Conservation (phyloP, 2,888 invertebrate genomes). For the Alloscopus bannaensis region DNA sequence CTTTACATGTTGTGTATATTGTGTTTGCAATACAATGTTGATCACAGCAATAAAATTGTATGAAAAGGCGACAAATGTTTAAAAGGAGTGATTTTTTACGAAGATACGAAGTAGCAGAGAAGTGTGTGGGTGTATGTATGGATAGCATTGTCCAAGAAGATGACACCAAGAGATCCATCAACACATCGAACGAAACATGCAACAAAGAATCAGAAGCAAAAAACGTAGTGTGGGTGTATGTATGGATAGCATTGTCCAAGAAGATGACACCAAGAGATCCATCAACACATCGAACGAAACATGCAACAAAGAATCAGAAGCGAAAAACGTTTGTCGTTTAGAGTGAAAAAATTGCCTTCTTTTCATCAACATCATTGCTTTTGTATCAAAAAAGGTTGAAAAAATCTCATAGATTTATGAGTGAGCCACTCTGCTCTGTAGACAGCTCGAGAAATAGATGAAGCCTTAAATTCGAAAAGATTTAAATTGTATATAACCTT, state of each 20-base stretch:
- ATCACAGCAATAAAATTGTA: no score
- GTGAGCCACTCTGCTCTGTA: no score
- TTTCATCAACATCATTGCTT: no score
- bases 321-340: no score
- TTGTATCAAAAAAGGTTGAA: conserved; percentile 5
- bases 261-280: conserved; percentile 47
- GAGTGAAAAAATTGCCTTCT: no score
- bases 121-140: conserved; percentile 20
- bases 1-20: conserved; percentile 50
- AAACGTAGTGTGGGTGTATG: conserved; percentile 34
- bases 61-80: conserved; percentile 13
- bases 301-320: conserved; percentile 47
- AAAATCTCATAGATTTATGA: no score
- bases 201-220: conserved; percentile 47
- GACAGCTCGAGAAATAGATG: no score
- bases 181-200: conserved; percentile 40
- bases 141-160: conserved; percentile 49
- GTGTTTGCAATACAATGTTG: no score
- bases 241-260: conserved; percentile 48
- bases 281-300: conserved; percentile 46
- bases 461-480: no score
- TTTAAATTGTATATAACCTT: no score
- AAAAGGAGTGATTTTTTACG: conserved; percentile 15
- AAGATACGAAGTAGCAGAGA: conserved; percentile 21
- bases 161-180: conserved; percentile 51